Base-by-base conservation (phyloP, 2,113 vertebrate species). In the Stegastes partitus region DNA sequence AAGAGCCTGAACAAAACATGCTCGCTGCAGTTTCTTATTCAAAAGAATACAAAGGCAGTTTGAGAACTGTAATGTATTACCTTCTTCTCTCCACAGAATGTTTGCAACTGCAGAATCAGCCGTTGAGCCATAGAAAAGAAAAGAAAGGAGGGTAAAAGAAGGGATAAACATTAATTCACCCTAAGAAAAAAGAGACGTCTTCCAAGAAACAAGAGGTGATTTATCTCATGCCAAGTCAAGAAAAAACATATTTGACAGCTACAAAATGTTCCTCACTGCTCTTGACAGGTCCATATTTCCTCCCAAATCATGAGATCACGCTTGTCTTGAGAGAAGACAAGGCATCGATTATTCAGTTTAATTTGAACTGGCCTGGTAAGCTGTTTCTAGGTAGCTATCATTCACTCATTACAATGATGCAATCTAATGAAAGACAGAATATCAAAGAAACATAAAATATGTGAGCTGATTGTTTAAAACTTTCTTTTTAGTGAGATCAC, bases 71-170 rank as follows among this genome's bases (percentile, higher is more conserved):
- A 53, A 79, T 90, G 89, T 50, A 84, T 94, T 98, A 99, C 98
- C 98, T 99, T 99, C 98, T 93, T 99, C 97, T 90, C 97, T 92
- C 98, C 98, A 99, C 81, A 99, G 95, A 90, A 99, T 99, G 95
- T 99, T 99, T 91, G 98, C 98, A 86, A 99, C 98, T 99, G 95
- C 83, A 93, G 92, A 88, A 85, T 85, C 89, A 89, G 89, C 84
- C 89, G 77, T 75, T 74, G 71, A 86, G 94, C 77, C 82, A 85
- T 76, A 47, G 68, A 70, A 63, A 42, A 34, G 31, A 54, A 59
- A 59, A 39, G 45, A 31, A 23, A 9, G 15, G 18, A 23, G 4
- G 10, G 9, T 53, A 47, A 31, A 11, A 22, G 42, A 67, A 18
- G 53, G 8, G 19, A 25, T 61, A 82, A 56, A 80, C 47, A 80